Percentiles rank a stretch among this genome's conserved stretches.
Conservation (phyloP, 2,113 vertebrate genomes). For the Bothrops jararaca region DNA sequence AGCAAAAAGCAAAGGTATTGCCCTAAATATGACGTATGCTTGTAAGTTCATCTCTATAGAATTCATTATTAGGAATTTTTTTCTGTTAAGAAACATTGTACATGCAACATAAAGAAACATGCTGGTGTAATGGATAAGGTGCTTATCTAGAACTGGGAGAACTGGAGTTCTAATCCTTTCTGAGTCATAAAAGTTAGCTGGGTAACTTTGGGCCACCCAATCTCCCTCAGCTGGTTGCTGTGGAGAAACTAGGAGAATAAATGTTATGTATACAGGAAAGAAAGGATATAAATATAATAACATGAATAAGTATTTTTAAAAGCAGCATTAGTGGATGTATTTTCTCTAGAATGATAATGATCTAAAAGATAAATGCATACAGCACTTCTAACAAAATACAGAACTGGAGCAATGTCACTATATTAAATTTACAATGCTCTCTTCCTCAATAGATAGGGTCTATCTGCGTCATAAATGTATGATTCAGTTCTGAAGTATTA, state of each 20-base stretch:
- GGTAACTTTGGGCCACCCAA: background rate
- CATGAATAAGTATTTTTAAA: background rate
- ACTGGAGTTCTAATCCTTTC: background rate
- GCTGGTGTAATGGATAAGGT: background rate
- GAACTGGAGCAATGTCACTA: background rate
- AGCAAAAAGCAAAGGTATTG: slow-evolving; percentile 71
- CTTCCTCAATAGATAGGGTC: background rate
- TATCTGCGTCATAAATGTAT: background rate
- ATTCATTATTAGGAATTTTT: background rate
- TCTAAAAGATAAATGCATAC: background rate
- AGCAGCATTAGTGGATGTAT: background rate
- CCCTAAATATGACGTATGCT: background rate
- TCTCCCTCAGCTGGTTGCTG: no score
- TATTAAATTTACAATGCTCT: background rate
- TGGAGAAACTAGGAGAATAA: no score
- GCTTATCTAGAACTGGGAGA: background rate
- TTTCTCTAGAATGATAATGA: background rate
- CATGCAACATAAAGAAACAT: background rate
- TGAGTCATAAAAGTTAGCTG: background rate
- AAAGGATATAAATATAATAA: no score
- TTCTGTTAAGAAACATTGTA: background rate
- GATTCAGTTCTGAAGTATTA: background rate
- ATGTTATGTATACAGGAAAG: no score
- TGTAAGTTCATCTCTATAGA: background rate
- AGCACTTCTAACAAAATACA: background rate